Conservation (phyloP, 2,797 vertebrate species). For the Sternotherus odoratus region DNA sequence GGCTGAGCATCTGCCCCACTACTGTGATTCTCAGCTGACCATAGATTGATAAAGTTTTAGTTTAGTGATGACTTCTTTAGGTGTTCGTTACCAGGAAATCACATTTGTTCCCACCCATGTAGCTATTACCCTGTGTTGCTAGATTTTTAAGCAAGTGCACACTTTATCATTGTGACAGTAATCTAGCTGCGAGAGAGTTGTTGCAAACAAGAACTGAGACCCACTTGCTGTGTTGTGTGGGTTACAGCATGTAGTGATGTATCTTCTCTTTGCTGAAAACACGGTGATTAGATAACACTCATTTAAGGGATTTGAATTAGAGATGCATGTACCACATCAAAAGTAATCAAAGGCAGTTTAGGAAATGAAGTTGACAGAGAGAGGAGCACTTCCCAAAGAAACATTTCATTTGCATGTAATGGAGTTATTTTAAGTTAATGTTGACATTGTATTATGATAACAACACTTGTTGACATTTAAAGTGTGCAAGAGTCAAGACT, state of each 20-base stretch:
- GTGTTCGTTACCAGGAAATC: background rate
- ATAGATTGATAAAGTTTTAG: background rate
- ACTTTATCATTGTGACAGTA: background rate
- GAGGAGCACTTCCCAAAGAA: conserved; percentile 45
- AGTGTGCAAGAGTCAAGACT: conserved; percentile 1
- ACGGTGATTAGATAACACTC: conserved; percentile 13
- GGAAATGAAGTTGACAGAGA: conserved; percentile 57
- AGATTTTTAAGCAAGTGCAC: background rate
- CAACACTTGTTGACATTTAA: conserved; percentile 59
- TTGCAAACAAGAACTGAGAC: conserved; percentile 6
- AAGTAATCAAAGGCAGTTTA: conserved; percentile 62
- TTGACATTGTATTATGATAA: conserved; percentile 48
- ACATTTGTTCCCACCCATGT: background rate
- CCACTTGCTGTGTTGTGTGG: background rate
- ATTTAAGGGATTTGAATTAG: conserved; percentile 40
- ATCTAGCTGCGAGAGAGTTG: background rate
- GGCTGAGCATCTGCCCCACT: background rate
- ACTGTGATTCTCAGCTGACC: background rate
- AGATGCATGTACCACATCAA: conserved; percentile 21
- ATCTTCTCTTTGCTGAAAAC: conserved; percentile 2
- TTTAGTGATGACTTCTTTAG: background rate
- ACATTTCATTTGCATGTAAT: conserved; percentile 41
- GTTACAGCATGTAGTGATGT: background rate
- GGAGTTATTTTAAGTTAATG: conserved; percentile 59
- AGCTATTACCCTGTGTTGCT: background rate